Evolutionary conservation across 1,140 invertebrate genomes (phyloP).

Genomic region (Ditylenchus dipsaci): DNA sequence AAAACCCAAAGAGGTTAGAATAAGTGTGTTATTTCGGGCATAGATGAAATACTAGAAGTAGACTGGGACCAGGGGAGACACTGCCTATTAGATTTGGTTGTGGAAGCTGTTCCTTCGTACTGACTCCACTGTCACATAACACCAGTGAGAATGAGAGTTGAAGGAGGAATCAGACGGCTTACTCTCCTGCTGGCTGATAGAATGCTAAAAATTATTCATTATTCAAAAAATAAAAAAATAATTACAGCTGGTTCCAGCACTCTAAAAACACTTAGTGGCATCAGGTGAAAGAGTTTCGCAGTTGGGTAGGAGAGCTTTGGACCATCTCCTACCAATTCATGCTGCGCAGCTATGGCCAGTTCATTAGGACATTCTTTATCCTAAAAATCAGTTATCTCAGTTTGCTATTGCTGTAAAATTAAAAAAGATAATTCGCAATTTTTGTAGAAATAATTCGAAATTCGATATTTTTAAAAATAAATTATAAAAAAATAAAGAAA

Average conservation of each 20-base stretch:
- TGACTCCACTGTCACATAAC: conserved; percentile 39
- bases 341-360: conserved; percentile 46
- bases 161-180: background rate
- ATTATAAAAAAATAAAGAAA: no score
- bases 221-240: background rate
- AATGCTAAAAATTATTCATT: background rate
- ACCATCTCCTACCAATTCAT: conserved; percentile 44
- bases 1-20: background rate
- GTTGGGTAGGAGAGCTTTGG: conserved; percentile 38
- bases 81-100: conserved; percentile 13
- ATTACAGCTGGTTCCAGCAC: conserved; percentile 31
- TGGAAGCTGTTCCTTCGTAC: conserved; percentile 38
- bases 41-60: no score
- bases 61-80: conserved; percentile 35
- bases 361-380: conserved; percentile 37
- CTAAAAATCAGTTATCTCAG: background rate
- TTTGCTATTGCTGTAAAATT: background rate
- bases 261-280: conserved; percentile 24
- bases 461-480: no score
- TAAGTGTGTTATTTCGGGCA: no score
- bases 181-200: no score
- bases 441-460: background rate
- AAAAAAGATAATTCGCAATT: background rate
- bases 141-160: conserved; percentile 32
- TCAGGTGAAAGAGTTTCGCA: conserved; percentile 30